Conservation (phyloP, 1,140 invertebrate genomes). For the Octopus sinensis region DNA sequence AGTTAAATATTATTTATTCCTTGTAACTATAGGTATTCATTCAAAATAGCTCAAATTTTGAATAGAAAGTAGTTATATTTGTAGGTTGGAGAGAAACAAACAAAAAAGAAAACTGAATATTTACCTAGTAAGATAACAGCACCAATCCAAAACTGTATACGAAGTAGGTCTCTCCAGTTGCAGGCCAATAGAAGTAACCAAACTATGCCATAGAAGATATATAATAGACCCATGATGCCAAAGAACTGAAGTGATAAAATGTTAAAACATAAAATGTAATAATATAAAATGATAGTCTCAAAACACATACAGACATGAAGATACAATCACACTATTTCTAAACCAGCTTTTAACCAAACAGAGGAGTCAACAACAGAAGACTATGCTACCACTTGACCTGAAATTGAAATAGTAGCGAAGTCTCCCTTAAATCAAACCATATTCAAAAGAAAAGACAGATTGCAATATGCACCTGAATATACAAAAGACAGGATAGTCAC, state of each 20-base stretch:
- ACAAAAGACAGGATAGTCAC: too few relatives aligned
- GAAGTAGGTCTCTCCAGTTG: slow-evolving; percentile 85
- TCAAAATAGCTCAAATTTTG: too few relatives aligned
- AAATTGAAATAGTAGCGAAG: too few relatives aligned
- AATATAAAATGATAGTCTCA: too few relatives aligned
- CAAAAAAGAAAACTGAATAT: slow-evolving; percentile 6
- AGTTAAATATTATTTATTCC: too few relatives aligned
- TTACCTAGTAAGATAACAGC: slow-evolving; percentile 78
- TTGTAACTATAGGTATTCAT: too few relatives aligned
- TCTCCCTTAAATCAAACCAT: too few relatives aligned
- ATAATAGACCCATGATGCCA: slow-evolving; percentile 83
- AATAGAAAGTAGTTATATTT: too few relatives aligned
- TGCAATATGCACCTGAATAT: too few relatives aligned
- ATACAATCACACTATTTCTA: background rate
- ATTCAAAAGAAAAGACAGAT: too few relatives aligned
- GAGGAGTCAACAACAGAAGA: background rate
- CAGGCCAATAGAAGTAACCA: slow-evolving; percentile 82
- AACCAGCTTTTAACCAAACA: background rate
- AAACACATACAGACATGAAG: slow-evolving; percentile 7
- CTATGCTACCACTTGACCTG: too few relatives aligned
- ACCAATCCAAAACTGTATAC: slow-evolving; percentile 94
- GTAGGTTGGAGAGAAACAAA: slow-evolving; percentile 6
- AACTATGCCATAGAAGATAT: slow-evolving; percentile 75
- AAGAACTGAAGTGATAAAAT: slow-evolving; percentile 72
- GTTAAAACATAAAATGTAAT: background rate